These are phyloP conservation scores for Marcusenius ussheri DNA, from an alignment of 2,113 vertebrate species.

Conservation along the genomic window DNA sequence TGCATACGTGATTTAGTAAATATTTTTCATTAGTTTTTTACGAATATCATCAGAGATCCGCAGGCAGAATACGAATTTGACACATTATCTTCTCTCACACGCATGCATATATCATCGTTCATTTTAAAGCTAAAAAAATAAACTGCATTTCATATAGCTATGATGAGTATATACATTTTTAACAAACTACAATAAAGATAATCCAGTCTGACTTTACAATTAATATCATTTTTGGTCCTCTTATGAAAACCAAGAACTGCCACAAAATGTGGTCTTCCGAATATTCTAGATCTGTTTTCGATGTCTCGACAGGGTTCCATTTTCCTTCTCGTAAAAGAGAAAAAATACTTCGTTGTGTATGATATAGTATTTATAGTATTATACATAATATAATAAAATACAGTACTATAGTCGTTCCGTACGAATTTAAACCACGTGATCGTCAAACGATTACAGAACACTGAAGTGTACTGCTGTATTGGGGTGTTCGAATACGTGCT, in stretches of 20 bases:
- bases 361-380: neutral
- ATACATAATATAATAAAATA: neutral
- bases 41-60: neutral
- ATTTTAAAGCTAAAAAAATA: neutral
- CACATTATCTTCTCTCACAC: neutral
- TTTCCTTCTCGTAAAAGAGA: neutral
- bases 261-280: neutral
- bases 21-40: neutral
- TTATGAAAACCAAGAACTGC: neutral
- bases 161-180: neutral
- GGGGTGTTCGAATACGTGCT: neutral
- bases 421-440: neutral
- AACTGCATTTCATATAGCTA: neutral
- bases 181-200: neutral
- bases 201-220: neutral
- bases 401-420: neutral
- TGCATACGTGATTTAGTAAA: neutral
- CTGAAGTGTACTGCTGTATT: neutral
- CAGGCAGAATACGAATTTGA: neutral
- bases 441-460: neutral
- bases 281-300: neutral
- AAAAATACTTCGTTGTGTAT: neutral
- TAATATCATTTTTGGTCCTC: neutral
- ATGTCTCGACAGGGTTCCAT: neutral
- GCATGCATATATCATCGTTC: neutral